Percentiles rank a stretch among this genome's conserved stretches.
phyloP scores from a whole-genome alignment of 2,888 invertebrate species.

The Tetropium fuscum region DNA sequence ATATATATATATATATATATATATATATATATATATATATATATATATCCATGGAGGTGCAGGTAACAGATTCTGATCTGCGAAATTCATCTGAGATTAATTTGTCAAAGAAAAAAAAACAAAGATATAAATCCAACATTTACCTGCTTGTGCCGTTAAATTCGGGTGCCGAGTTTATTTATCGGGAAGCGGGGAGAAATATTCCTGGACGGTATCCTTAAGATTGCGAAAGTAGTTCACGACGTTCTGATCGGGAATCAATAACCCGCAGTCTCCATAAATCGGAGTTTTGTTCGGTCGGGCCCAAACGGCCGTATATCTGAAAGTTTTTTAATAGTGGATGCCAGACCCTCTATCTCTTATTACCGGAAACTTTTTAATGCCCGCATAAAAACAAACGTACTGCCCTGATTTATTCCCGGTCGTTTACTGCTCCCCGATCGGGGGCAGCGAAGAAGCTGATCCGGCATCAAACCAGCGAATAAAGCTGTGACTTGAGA shows the following conservation, averaged over 20 bases:
- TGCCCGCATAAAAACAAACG: slow-evolving; percentile 52
- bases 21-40: too few species aligned
- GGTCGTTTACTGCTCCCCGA: slow-evolving; percentile 45
- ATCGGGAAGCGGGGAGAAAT: slow-evolving; percentile 29
- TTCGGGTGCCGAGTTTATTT: slow-evolving; percentile 37
- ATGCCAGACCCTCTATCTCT: slow-evolving; percentile 55
- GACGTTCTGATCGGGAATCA: slow-evolving; percentile 56
- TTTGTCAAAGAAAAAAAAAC: slow-evolving; percentile 8
- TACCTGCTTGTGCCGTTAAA: slow-evolving; percentile 39
- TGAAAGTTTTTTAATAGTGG: slow-evolving; percentile 62
- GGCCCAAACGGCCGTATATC: slow-evolving; percentile 56
- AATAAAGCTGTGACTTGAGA: too few species aligned
- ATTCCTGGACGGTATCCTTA: slow-evolving; percentile 43
- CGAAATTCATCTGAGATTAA: too few species aligned
- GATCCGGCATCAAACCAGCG: too few species aligned
- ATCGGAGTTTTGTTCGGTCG: slow-evolving; percentile 52
- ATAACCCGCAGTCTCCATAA: slow-evolving; percentile 58
- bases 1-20: too few species aligned
- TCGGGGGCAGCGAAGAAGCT: too few species aligned
- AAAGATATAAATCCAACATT: slow-evolving; percentile 24
- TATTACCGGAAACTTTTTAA: slow-evolving; percentile 57
- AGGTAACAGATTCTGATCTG: too few species aligned
- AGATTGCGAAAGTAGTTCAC: slow-evolving; percentile 51
- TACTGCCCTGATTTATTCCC: slow-evolving; percentile 47
- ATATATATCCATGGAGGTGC: too few species aligned